Evolutionary conservation across 2,797 vertebrate genomes (phyloP).

Genomic region (Esox lucius): DNA sequence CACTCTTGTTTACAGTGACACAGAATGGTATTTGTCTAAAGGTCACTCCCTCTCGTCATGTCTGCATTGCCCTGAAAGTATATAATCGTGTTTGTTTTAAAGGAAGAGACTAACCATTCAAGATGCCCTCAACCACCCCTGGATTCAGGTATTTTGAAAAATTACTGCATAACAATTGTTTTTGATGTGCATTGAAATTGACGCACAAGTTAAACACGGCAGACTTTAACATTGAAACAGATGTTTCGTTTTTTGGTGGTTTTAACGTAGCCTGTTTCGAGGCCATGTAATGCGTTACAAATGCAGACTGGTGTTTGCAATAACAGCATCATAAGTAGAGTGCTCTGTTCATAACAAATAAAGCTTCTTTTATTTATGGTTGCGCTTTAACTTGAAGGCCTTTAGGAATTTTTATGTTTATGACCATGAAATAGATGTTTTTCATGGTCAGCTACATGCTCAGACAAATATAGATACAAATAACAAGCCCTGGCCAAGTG

Average conservation of each 20-base stretch:
- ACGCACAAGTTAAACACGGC: no score
- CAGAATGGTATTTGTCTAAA: neutral
- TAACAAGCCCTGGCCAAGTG: no score
- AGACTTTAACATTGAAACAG: neutral
- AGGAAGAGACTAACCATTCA: constrained; percentile 92
- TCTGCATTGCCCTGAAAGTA: neutral
- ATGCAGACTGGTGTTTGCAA: neutral
- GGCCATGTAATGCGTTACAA: neutral
- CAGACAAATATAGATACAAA: no score
- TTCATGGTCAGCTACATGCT: no score
- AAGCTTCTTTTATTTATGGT: no score
- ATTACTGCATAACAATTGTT: neutral
- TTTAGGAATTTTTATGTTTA: no score
- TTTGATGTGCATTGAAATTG: no score
- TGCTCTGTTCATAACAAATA: neutral
- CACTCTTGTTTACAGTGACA: neutral
- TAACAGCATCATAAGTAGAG: neutral
- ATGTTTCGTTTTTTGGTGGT: neutral
- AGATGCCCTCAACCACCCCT: constrained; percentile 89
- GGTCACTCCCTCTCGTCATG: neutral
- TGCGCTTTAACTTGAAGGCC: no score
- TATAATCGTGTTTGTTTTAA: constrained; percentile 40
- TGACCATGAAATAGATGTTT: no score
- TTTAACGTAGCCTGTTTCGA: neutral
- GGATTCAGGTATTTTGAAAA: constrained; percentile 83